These are phyloP conservation scores for Celastrina argiolus DNA, from an alignment of 2,888 invertebrate species.

Conservation along the genomic window DNA sequence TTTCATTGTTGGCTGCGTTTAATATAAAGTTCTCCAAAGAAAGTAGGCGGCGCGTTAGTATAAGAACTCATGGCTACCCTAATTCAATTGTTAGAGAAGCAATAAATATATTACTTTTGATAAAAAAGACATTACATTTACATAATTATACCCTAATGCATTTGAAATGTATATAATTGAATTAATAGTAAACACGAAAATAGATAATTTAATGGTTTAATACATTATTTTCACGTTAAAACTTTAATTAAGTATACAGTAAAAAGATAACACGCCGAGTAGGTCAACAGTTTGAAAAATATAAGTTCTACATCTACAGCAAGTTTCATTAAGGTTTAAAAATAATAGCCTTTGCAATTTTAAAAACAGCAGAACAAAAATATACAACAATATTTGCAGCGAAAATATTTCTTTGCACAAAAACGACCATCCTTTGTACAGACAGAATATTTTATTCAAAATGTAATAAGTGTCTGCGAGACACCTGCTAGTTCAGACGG, in stretches of 20 bases:
- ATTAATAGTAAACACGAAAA: conserved; percentile 2
- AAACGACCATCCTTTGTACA: background rate
- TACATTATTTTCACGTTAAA: background rate
- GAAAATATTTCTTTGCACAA: background rate
- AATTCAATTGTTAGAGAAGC: background rate
- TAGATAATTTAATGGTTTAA: background rate
- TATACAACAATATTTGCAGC: background rate
- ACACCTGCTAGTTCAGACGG: background rate
- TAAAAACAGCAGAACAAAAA: no score
- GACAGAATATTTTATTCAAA: background rate
- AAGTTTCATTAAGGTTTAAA: no score
- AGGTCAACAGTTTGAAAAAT: no score
- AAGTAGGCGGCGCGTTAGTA: background rate
- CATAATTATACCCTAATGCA: background rate
- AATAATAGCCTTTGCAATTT: no score
- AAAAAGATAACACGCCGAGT: background rate
- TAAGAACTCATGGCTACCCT: background rate
- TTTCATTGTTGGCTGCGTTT: no score
- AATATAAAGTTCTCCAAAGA: no score
- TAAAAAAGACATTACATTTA: conserved; percentile 11
- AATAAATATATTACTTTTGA: conserved; percentile 3
- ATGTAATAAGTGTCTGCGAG: background rate
- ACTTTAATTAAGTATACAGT: background rate
- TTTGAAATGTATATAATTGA: background rate
- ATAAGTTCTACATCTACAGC: no score